Conservation (phyloP, 2,888 invertebrate genomes). For the Unio pictorum region DNA sequence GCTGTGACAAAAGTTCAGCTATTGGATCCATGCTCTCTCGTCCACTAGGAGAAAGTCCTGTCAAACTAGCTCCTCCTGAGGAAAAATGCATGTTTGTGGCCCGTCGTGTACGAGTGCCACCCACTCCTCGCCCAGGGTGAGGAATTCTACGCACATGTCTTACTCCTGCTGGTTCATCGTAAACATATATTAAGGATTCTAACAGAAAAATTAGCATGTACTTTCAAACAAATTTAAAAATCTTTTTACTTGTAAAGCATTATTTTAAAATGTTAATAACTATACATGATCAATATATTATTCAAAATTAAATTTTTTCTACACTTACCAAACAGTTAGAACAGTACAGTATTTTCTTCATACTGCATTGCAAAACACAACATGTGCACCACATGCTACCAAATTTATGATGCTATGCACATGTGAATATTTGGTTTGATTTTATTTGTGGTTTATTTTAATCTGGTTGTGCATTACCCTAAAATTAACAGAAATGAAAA, state of each 20-base stretch:
- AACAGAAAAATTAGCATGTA: not conserved
- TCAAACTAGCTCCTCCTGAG: slow-evolving; percentile 82
- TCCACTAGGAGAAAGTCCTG: slow-evolving; percentile 88
- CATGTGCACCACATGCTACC: no score
- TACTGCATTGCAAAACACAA: not conserved
- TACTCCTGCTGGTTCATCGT: slow-evolving; percentile 89
- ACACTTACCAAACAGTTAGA: not conserved
- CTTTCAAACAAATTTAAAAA: not conserved
- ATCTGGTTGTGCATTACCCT: no score
- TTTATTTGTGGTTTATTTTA: no score
- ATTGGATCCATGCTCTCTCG: slow-evolving; percentile 97
- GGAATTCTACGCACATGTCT: slow-evolving; percentile 84
- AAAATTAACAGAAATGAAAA: no score
- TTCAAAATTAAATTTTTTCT: not conserved
- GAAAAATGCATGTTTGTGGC: slow-evolving; percentile 94
- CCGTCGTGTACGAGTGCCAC: slow-evolving; percentile 84
- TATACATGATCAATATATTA: not conserved
- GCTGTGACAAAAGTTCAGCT: slow-evolving; percentile 93
- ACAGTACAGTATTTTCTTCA: not conserved
- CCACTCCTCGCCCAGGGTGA: slow-evolving; percentile 81
- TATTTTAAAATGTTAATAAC: no score
- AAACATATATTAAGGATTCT: slow-evolving; percentile 10
- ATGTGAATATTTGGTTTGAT: no score
- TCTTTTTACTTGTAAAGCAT: not conserved
- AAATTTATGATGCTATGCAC: no score